Evolutionary conservation across 2,888 invertebrate genomes (phyloP), one percentile per base, ranked within the genome.

Genomic region (Eumerus sabulonum): DNA sequence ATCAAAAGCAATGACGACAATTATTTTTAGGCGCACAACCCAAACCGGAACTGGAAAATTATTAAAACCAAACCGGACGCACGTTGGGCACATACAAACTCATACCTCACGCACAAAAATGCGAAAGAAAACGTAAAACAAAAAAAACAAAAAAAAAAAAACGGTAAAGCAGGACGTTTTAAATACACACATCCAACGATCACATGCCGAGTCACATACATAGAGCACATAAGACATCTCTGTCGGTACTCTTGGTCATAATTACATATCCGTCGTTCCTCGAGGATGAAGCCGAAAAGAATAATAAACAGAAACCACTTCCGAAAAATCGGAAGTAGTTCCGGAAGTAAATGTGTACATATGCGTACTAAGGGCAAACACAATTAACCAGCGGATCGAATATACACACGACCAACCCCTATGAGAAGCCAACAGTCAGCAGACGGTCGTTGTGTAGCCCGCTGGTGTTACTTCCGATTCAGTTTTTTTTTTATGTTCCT

Each of bases 311-410:
- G 57, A 40, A 45, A 16, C 38, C 4, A 18, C 14, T 47, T 54
- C 16, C 45, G n/a, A 42, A 67, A 71, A 74, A 74, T 79, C 79
- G 79, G 79, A 79, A 79, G 79, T 79, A 79, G 59, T 70, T 79
- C 79, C 79, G 79, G 79, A 79, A 79, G 68, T 79, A 54, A 64
- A 60, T 79, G 79, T 79, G 70, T 74, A 62, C 70, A 68, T 68
- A 64, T 60, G 79, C 68, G 68, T 60, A 79, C 74, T 70, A 42
- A 74, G 74, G 68, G 63, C 74, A 68, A 79, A 79, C 64, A 74
- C 68, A 79, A 74, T 79, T 79, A 73, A 60, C 73, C 73, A 35
- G 36, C 16, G 18, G 40, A 53, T n/a, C n/a, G n/a, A n/a, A n/a
- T n/a, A n/a, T n/a, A n/a, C n/a, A n/a, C n/a, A n/a, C n/a, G n/a